Evolutionary conservation across 2,797 vertebrate genomes (phyloP).

Genomic region (Bradypodion pumilum): DNA sequence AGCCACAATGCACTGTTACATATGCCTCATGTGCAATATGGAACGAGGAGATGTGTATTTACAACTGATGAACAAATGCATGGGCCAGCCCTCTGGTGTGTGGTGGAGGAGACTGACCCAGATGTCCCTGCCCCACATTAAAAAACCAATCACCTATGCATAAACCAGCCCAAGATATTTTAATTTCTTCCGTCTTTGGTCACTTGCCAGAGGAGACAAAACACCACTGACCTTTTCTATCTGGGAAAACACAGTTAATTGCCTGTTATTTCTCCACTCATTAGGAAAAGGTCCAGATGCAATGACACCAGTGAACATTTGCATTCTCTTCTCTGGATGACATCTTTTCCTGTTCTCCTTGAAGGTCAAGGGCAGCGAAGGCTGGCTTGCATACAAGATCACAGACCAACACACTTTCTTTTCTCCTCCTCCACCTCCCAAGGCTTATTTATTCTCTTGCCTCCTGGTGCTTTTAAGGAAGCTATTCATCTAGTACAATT

Average conservation of each 20-base stretch:
- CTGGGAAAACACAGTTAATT: slow-evolving; percentile 43
- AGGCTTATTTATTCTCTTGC: slow-evolving; percentile 29
- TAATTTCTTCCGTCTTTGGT: slow-evolving; percentile 27
- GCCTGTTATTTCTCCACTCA: slow-evolving; percentile 41
- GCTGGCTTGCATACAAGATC: slow-evolving; percentile 7
- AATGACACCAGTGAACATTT: slow-evolving; percentile 31
- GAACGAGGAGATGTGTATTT: neutral
- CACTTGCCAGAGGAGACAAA: slow-evolving; percentile 26
- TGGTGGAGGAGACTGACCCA: neutral
- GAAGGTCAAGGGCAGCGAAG: slow-evolving; percentile 51
- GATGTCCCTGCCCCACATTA: neutral
- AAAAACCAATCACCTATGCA: neutral
- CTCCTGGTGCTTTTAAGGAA: slow-evolving; percentile 22
- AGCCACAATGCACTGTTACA: too few relatives aligned
- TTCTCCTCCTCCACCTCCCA: neutral
- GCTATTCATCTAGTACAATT: slow-evolving; percentile 28
- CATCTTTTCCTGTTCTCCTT: slow-evolving; percentile 35
- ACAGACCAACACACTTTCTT: neutral
- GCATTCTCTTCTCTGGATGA: slow-evolving; percentile 35
- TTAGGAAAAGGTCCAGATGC: slow-evolving; percentile 56
- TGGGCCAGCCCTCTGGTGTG: neutral
- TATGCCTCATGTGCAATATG: neutral
- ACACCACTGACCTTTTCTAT: slow-evolving; percentile 57
- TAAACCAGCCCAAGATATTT: slow-evolving; percentile 7
- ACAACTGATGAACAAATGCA: neutral